phyloP scores from a whole-genome alignment of 1,140 invertebrate species.

The Trichonephila clavipes region DNA sequence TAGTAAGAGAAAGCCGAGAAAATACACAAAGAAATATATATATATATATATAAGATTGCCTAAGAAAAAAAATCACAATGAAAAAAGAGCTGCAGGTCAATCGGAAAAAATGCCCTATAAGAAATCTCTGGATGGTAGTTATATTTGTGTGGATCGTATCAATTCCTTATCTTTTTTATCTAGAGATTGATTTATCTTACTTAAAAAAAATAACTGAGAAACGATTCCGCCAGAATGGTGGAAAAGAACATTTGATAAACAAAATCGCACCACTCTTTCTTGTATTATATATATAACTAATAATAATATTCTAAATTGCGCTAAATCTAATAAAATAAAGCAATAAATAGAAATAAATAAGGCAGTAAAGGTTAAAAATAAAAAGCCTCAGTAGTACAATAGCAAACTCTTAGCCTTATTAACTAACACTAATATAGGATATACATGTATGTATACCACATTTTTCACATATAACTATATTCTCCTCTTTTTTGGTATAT shows the following conservation, averaged over 20 bases:
- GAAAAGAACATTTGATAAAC: conserved; percentile 8
- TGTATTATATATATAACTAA: too few species aligned
- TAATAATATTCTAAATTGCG: too few species aligned
- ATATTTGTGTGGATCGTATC: conserved; percentile 56
- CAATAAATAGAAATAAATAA: too few species aligned
- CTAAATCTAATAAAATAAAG: too few species aligned
- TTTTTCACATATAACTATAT: too few species aligned
- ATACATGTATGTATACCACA: too few species aligned
- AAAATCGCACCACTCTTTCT: too few species aligned
- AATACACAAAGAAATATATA: conserved; percentile 63
- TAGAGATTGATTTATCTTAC: conserved; percentile 37
- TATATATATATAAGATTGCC: conserved; percentile 53
- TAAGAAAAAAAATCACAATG: neutral
- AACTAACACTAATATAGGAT: too few species aligned
- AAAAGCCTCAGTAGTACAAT: too few species aligned
- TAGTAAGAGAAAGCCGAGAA: conserved; percentile 41
- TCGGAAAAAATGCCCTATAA: conserved; percentile 14
- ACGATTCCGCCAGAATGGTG: neutral
- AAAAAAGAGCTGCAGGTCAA: conserved; percentile 30
- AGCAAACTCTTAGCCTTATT: too few species aligned
- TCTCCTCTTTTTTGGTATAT: too few species aligned
- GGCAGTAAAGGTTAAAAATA: too few species aligned
- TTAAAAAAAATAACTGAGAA: neutral
- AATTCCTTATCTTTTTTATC: conserved; percentile 55
- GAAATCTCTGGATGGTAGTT: conserved; percentile 33